A percentile compares a stretch with the other conserved stretches of the same genome.
These are phyloP conservation scores for Aphaenogaster floridana DNA, from an alignment of 1,140 invertebrate species.

Conservation along the genomic window DNA sequence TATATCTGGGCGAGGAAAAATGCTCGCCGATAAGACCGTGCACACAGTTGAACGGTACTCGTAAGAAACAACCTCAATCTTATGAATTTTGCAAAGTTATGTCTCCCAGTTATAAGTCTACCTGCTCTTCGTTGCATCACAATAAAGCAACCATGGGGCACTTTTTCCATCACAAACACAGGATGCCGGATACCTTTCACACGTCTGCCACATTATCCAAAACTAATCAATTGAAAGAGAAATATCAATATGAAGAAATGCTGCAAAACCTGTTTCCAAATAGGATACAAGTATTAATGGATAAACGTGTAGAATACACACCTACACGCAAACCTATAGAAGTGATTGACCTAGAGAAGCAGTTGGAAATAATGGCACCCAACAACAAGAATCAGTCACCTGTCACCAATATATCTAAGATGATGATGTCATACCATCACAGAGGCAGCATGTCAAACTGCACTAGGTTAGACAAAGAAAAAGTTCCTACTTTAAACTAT, in stretches of 20 bases:
- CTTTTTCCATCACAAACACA: constrained; percentile 44
- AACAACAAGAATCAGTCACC: background rate
- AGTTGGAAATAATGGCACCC: background rate
- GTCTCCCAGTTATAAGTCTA: constrained; percentile 32
- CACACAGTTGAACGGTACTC: constrained; percentile 62
- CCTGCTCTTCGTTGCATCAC: background rate
- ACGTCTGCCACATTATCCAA: constrained; percentile 72
- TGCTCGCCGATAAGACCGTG: constrained; percentile 39
- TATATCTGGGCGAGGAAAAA: constrained; percentile 54
- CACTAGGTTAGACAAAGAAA: constrained; percentile 27
- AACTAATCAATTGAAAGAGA: constrained; percentile 78
- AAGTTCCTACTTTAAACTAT: constrained; percentile 47
- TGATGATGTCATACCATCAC: background rate
- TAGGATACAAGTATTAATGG: constrained; percentile 65
- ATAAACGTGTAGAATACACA: constrained; percentile 62
- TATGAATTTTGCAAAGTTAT: constrained; percentile 21
- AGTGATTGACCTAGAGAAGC: constrained; percentile 79
- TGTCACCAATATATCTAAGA: constrained; percentile 5
- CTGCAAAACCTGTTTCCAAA: constrained; percentile 78
- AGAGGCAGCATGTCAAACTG: background rate
- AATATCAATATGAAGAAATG: constrained; percentile 80
- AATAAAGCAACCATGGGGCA: constrained; percentile 54
- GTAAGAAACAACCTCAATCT: constrained; percentile 44
- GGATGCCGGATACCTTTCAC: background rate
- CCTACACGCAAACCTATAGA: constrained; percentile 68